A percentile compares a stretch with the other conserved stretches of the same genome.
phyloP scores from a whole-genome alignment of 2,888 invertebrate species.

The Hyposoter dolosus region DNA sequence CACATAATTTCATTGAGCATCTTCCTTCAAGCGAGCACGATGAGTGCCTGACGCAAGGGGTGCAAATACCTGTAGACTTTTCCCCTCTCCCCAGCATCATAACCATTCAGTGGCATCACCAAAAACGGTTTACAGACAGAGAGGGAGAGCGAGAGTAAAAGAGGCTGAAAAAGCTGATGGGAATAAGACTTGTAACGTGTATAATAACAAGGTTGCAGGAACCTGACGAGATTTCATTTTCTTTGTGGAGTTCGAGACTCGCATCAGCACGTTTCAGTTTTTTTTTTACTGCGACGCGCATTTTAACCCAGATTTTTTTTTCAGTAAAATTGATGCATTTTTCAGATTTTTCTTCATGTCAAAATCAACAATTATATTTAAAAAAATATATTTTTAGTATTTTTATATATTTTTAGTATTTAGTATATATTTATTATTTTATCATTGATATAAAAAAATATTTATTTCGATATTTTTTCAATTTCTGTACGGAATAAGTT shows the following conservation, averaged over 20 bases:
- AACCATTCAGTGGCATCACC: neutral
- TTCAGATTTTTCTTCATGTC: too few relatives aligned
- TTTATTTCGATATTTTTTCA: too few relatives aligned
- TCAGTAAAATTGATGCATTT: too few relatives aligned
- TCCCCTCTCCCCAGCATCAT: neutral
- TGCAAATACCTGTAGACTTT: neutral
- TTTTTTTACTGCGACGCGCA: neutral
- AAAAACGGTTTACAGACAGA: constrained; percentile 2
- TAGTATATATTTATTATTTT: too few relatives aligned
- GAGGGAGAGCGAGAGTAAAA: neutral
- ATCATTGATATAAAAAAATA: too few relatives aligned
- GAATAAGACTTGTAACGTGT: neutral
- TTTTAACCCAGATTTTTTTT: neutral
- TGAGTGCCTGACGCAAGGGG: neutral
- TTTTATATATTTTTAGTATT: too few relatives aligned
- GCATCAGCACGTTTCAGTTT: constrained; percentile 10
- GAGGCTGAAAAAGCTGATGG: neutral
- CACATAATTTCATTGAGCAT: neutral
- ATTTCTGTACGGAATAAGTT: too few relatives aligned
- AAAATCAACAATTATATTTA: too few relatives aligned
- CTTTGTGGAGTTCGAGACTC: constrained; percentile 5
- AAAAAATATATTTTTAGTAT: too few relatives aligned
- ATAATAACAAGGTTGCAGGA: constrained; percentile 24
- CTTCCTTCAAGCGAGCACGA: neutral
- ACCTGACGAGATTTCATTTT: constrained; percentile 56